A percentile compares a stretch with the other conserved stretches of the same genome.
These are phyloP conservation scores for Vireo griseus DNA, from an alignment of 2,797 vertebrate species.

Conservation along the genomic window DNA sequence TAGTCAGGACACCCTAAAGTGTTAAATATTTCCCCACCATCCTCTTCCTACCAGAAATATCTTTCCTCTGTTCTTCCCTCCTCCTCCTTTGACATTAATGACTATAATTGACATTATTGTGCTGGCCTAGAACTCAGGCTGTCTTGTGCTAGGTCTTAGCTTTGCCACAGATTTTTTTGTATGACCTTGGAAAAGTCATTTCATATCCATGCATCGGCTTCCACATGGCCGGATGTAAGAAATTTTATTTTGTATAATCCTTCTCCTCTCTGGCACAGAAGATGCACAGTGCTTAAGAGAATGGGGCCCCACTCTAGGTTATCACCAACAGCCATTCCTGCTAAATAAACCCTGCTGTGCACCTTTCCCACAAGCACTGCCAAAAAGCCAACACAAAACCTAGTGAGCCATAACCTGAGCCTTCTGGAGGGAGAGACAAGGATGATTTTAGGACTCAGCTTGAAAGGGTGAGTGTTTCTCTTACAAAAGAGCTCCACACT, in stretches of 20 bases:
- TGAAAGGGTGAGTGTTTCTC: not conserved
- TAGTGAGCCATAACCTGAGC: constrained; percentile 1
- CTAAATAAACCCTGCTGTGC: constrained; percentile 16
- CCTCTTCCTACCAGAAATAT: constrained; percentile 23
- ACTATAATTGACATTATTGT: constrained; percentile 39
- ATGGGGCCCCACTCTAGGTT: not conserved
- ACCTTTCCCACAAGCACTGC: not conserved
- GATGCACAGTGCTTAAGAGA: not conserved
- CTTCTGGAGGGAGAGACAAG: not conserved
- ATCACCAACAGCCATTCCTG: not conserved
- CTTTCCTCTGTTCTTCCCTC: constrained; percentile 9
- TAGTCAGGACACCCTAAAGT: not conserved
- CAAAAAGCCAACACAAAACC: constrained; percentile 34
- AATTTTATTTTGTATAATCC: not conserved
- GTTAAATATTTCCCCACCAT: constrained; percentile 22
- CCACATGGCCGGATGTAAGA: not conserved
- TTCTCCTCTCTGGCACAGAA: not conserved
- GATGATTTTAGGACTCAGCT: not conserved
- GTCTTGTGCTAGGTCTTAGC: constrained; percentile 29
- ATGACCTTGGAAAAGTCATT: constrained; percentile 43
- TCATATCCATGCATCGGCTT: not conserved
- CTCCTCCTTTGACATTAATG: constrained; percentile 40
- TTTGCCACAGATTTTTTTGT: not conserved
- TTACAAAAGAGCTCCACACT: not conserved
- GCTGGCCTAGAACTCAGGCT: constrained; percentile 20